Conservation (phyloP, 2,888 invertebrate genomes). For the Monoplex corrugatus region DNA sequence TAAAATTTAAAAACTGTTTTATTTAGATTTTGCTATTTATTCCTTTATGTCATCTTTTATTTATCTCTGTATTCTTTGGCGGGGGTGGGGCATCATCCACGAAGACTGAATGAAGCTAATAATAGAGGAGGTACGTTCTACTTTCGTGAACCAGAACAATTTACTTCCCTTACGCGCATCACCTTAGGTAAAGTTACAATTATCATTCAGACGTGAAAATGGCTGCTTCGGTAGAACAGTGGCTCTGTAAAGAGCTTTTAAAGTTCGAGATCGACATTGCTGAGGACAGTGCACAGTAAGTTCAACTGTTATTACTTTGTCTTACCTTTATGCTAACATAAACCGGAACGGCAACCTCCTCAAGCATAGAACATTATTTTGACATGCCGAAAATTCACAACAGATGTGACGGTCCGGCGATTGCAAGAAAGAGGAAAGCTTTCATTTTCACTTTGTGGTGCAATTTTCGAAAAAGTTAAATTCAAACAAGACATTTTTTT, state of each 20-base stretch:
- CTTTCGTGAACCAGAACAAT: too few species aligned
- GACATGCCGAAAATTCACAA: background rate
- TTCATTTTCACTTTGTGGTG: slow-evolving; percentile 46
- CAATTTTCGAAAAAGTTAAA: too few species aligned
- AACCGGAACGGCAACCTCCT: too few species aligned
- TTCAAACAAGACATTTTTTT: too few species aligned
- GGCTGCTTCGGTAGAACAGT: slow-evolving; percentile 73
- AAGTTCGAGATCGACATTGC: slow-evolving; percentile 76
- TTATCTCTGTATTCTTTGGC: too few species aligned
- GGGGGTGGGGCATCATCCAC: too few species aligned
- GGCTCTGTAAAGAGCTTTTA: slow-evolving; percentile 77
- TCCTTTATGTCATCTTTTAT: background rate
- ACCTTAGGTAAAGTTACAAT: background rate
- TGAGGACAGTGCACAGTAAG: slow-evolving; percentile 77
- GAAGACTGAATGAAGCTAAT: too few species aligned
- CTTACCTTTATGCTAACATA: too few species aligned
- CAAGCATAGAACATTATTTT: too few species aligned
- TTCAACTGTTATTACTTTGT: background rate
- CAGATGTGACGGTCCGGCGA: background rate
- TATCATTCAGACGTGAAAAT: slow-evolving; percentile 59
- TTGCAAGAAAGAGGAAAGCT: background rate
- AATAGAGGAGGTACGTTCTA: too few species aligned
- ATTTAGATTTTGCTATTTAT: too few species aligned
- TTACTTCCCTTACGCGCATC: background rate
- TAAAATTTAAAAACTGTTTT: too few species aligned